Evolutionary conservation across 2,113 vertebrate genomes (phyloP), one percentile per base, ranked within the genome.

Genomic region (Dermatemys mawii): DNA sequence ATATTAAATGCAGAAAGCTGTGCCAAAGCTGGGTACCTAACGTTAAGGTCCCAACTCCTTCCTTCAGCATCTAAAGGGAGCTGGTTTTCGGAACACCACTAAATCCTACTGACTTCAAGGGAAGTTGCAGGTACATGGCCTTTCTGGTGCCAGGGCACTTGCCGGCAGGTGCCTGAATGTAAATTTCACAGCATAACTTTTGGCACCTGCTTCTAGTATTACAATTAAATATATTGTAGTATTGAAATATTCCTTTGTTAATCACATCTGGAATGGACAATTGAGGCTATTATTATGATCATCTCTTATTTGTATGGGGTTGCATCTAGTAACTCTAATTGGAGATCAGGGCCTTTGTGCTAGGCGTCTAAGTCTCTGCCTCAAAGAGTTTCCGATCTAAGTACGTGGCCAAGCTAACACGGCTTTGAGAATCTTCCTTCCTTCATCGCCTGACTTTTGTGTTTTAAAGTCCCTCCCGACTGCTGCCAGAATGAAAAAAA

Each of bases 101-200:
- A 19, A 0, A 38, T 35, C 24, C 46, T 51, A 11, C 38, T 22
- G 29, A 50, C 78, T 46, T 49, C 0, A 0, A 41, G 9, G 80
- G 22, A 13, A 83, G 48, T 32, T 26, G 32, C 0, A 0, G 50
- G 41, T 8, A 54, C 32, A 44, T 49, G 60, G 19, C 49, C 14
- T 50, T 35, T 53, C 67, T 57, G 73, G n/a, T 9, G 84, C 8
- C 19, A 29, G 57, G 38, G 21, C 57, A 38, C 24, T 24, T 67
- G 46, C 19, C 16, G 41, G 41, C 84, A 2, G 0, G 48, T 35
- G 41, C 78, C 76, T 1, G 0, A 11, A 35, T 35, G 38, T 19
- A 27, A 54, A 81, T 46, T n/a, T 76, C 46, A 78, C 41, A 41
- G 29, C 2, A 81, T 6, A 32, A 29, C 67, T 75, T 46, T 75